Evolutionary conservation across 2,888 invertebrate species (phyloP).

Genomic region (Pasiphila rectangulata): DNA sequence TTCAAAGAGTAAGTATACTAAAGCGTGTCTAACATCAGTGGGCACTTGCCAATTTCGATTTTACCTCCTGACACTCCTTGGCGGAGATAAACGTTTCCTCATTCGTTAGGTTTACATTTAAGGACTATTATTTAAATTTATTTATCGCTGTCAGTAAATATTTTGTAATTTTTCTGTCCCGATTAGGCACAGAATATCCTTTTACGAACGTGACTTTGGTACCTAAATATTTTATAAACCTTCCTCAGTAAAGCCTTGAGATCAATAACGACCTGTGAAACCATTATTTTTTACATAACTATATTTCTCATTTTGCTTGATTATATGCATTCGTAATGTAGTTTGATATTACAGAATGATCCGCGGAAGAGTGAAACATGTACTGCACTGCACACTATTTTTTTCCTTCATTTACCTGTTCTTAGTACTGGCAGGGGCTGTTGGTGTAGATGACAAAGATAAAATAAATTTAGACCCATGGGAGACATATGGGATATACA

Average conservation of each 20-base stretch:
- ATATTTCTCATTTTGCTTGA: too few species aligned
- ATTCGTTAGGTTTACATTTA: too few species aligned
- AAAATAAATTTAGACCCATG: constrained; percentile 87
- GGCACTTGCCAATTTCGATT: background rate
- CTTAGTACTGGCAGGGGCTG: constrained; percentile 84
- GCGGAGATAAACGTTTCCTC: too few species aligned
- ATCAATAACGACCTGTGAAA: background rate
- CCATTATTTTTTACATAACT: background rate
- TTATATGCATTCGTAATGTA: too few species aligned
- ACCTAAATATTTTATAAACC: background rate
- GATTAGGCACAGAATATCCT: background rate
- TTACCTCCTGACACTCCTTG: background rate
- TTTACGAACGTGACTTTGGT: background rate
- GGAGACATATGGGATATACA: constrained; percentile 88
- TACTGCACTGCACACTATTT: constrained; percentile 89
- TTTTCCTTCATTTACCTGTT: constrained; percentile 87
- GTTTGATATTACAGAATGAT: constrained; percentile 70
- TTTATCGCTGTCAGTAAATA: too few species aligned
- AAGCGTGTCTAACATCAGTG: too few species aligned
- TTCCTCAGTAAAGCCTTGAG: too few species aligned
- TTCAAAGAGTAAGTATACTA: background rate
- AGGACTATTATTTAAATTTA: too few species aligned
- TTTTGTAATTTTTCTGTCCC: too few species aligned
- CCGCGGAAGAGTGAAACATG: constrained; percentile 87
- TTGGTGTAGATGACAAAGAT: constrained; percentile 79